These are phyloP conservation scores for Drosophila affinis DNA, from an alignment of 2,888 invertebrate genomes.

Conservation along the genomic window DNA sequence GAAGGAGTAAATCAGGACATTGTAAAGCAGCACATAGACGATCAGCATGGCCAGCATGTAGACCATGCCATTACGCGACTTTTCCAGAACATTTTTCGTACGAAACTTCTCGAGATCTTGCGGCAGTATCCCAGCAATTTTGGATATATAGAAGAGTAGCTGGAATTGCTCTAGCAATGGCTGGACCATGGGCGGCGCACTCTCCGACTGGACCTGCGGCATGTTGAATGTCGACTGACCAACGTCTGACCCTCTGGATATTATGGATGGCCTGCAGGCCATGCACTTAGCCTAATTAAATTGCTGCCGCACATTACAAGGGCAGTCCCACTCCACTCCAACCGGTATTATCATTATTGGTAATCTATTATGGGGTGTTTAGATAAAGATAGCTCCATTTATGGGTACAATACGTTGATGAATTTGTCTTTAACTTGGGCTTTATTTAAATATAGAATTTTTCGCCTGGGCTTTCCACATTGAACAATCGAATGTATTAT, in stretches of 20 bases:
- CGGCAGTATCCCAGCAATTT: conserved; percentile 82
- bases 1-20: conserved; percentile 78
- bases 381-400: conserved; percentile 7
- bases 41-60: conserved; percentile 69
- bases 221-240: conserved; percentile 49
- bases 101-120: conserved; percentile 76
- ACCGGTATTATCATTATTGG: conserved; percentile 41
- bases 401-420: conserved; percentile 13
- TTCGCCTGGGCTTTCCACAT: conserved; percentile 6
- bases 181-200: conserved; percentile 46
- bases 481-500: conserved; percentile 14
- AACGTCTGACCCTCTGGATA: neutral
- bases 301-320: conserved; percentile 7
- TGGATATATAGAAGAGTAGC: conserved; percentile 79
- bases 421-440: conserved; percentile 6
- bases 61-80: conserved; percentile 77
- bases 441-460: conserved; percentile 38
- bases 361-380: conserved; percentile 18
- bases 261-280: conserved; percentile 9
- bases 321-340: conserved; percentile 2
- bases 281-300: conserved; percentile 73
- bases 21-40: conserved; percentile 73
- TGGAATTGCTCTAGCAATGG: conserved; percentile 77
- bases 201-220: conserved; percentile 56
- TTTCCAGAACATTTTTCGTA: conserved; percentile 66